Conservation (phyloP, 2,797 vertebrate genomes). For the Sebastes reedi region DNA sequence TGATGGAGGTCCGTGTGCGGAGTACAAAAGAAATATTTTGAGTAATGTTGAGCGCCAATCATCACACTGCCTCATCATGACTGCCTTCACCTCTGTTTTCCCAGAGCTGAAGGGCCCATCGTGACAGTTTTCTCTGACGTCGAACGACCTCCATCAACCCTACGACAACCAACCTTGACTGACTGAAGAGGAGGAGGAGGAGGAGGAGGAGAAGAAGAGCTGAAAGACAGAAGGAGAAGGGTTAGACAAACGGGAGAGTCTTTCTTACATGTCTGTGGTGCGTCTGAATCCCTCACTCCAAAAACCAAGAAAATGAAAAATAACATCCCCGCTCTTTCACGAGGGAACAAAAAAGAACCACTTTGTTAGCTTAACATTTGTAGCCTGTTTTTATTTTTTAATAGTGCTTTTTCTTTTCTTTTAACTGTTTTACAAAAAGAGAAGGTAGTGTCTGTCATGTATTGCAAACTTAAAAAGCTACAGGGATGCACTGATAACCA, state of each 20-base stretch:
- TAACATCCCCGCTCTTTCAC: constrained; percentile 40
- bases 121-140: constrained; percentile 45
- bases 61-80: constrained; percentile 8
- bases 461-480: constrained; percentile 34
- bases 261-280: constrained; percentile 63
- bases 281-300: constrained; percentile 60
- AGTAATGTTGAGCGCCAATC: background rate
- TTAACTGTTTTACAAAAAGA: constrained; percentile 61
- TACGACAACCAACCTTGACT: constrained; percentile 50
- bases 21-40: background rate
- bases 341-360: constrained; percentile 76
- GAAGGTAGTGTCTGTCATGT: constrained; percentile 43
- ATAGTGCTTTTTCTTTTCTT: constrained; percentile 51
- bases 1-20: background rate
- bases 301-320: constrained; percentile 56
- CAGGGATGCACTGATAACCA: constrained; percentile 52
- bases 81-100: constrained; percentile 3
- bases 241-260: constrained; percentile 21
- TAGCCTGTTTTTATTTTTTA: constrained; percentile 73
- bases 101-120: constrained; percentile 72
- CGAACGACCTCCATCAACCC: constrained; percentile 51
- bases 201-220: constrained; percentile 1
- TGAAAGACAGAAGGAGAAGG: constrained; percentile 8
- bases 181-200: constrained; percentile 33
- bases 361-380: constrained; percentile 78